Conservation (phyloP, 2,888 invertebrate species). For the Hirtodrosophila alboralis region DNA sequence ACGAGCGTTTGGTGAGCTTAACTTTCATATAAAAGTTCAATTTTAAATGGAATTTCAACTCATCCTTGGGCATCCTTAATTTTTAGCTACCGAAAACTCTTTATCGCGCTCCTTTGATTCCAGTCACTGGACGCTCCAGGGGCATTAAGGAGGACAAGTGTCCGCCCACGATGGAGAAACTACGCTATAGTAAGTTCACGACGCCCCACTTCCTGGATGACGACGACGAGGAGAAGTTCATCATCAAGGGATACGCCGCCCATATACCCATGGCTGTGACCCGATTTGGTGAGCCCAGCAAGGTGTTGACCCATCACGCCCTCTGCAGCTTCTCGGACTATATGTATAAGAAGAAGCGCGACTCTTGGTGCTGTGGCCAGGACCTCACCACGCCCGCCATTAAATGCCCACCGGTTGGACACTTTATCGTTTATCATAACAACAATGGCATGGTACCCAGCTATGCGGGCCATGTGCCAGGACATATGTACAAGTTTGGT, state of each 20-base stretch:
- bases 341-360: constrained; percentile 89
- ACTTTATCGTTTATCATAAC: constrained; percentile 88
- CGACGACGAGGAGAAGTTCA: constrained; percentile 80
- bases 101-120: constrained; percentile 88
- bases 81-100: constrained; percentile 88
- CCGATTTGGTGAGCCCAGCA: constrained; percentile 82
- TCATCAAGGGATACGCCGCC: constrained; percentile 81
- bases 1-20: constrained; percentile 74
- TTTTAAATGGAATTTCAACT: not conserved
- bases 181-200: constrained; percentile 79
- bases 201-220: constrained; percentile 82
- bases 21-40: too few species aligned
- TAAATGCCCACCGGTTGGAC: constrained; percentile 65
- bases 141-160: constrained; percentile 87
- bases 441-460: constrained; percentile 90
- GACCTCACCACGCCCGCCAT: constrained; percentile 73
- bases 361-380: constrained; percentile 87
- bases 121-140: constrained; percentile 88
- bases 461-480: constrained; percentile 92
- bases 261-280: constrained; percentile 82
- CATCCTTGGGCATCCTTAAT: too few species aligned
- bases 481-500: constrained; percentile 89
- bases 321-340: constrained; percentile 90
- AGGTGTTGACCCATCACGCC: constrained; percentile 88
- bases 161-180: constrained; percentile 84